Base-by-base conservation (phyloP, 1,140 invertebrate genomes). In the Sinonovacula constricta region DNA sequence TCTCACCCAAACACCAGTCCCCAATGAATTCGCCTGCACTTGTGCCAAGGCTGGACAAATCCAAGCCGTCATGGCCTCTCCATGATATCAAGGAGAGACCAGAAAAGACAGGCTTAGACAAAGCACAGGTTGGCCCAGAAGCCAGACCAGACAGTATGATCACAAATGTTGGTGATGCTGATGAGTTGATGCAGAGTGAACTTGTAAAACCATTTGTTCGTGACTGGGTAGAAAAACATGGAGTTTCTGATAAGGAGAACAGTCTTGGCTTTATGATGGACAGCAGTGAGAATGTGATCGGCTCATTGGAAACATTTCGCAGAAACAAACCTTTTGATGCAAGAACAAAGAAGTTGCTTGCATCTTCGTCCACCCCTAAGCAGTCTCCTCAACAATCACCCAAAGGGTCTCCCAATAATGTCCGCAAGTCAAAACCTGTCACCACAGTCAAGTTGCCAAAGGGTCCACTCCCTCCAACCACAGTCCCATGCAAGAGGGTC, bases 201-300 rank as follows among this genome's bases (percentile, higher is more conserved):
- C 70, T 66, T 26, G 79, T 86, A 3, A 89, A 90, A 81, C 86
- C 86, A 18, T 88, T 88, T 80, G 88, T 89, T 10, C 63, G 81
- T 56, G 88, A 88, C 75, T 89, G 88, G 88, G 87, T 89, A 51
- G 83, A 87, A 77, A 88, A 84, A 81, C 88, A 89, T 81, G 80
- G 83, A 76, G 28, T 77, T 51, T n/a, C 62, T 36, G 59, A 63
- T 34, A 31, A 49, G 18, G 57, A 53, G 5, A 60, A 62, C 28
- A 71, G 67, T 69, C 49, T 79, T 26, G 80, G 80, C 26, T 70
- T 62, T 66, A 74, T 80, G 39, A 75, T 83, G 31, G 71, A 81
- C 69, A 62, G 56, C 59, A 75, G 72, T 39, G 80, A 82, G 39
- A 26, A 78, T 57, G 49, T 75, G 7, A 74, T 68, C 31, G 82